phyloP scores from a whole-genome alignment of 2,888 invertebrate genomes.

The Tholera decimalis region DNA sequence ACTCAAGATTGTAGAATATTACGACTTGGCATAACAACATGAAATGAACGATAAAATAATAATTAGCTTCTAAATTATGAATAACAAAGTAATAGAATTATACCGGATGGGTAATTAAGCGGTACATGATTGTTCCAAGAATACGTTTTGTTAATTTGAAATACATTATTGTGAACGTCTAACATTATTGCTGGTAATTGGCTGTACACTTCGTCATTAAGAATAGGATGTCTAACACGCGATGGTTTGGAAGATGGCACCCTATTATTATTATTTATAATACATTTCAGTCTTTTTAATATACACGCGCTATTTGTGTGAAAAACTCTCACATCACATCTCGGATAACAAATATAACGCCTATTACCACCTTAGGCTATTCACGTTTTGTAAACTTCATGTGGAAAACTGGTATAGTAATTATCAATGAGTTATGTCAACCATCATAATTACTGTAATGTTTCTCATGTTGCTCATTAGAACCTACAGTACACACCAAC shows the following conservation, averaged over 20 bases:
- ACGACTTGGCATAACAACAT: conserved; percentile 38
- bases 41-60: conserved; percentile 47
- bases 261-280: no score
- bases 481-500: neutral
- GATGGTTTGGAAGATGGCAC: no score
- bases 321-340: no score
- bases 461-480: conserved; percentile 8
- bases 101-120: conserved; percentile 38
- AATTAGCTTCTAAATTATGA: conserved; percentile 46
- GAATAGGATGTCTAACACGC: neutral
- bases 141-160: conserved; percentile 20
- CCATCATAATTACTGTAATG: neutral
- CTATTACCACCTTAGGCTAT: no score
- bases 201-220: neutral
- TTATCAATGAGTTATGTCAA: neutral
- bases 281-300: no score
- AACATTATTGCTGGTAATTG: conserved; percentile 21
- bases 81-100: conserved; percentile 49
- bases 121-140: conserved; percentile 34
- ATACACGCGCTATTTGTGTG: no score
- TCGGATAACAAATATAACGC: no score
- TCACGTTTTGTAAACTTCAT: no score
- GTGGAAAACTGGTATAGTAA: no score
- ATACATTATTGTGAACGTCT: conserved; percentile 6
- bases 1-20: conserved; percentile 30